Evolutionary conservation across 2,888 invertebrate species (phyloP), one percentile per base, ranked within the genome.

Genomic region (Parthenolecanium corni): DNA sequence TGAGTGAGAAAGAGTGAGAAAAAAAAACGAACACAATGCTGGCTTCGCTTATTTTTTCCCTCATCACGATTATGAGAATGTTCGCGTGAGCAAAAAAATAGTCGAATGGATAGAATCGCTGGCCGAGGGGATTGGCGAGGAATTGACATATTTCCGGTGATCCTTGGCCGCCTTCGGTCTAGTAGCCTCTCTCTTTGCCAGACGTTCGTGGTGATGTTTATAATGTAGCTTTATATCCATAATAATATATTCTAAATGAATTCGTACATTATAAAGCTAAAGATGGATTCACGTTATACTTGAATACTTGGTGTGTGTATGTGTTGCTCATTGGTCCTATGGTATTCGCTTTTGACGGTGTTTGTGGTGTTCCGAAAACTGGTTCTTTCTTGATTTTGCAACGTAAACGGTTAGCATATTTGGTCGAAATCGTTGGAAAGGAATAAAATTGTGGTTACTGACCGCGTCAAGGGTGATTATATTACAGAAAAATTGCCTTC

Each of bases 91-190:
- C n/a, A 53, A 21, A 36, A 38, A 40, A 21, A 23, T 38, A 53
- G 23, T 40, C n/a, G 4, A 53, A 21, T 53, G 21, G 36, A 42
- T 18, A 53, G 42, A 40, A 53, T 23, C 18, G n/a, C 21, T 31
- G 9, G 31, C 9, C 49, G 49, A 49, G 36, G 47, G 38, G 21
- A 38, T 23, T n/a, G 42, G 16, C 18, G 62, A 49, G 44, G 40
- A 44, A 40, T 62, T 62, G 62, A 62, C 62, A 52, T 52, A 52
- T 62, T 62, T 62, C 62, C 62, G 62, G 62, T 52, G 52, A 62
- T 52, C 62, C 62, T 62, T 62, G 62, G 62, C 62, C 62, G 62
- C 62, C 42, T 62, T 62, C 62, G 20, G 38, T n/a, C 25, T 23
- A n/a, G 12, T 52, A 62, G 25, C 49, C 58, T 58, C 58, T 47